These are phyloP conservation scores for Lepidocolaptes lacrymiger DNA, from an alignment of 2,797 vertebrate genomes.

Conservation along the genomic window DNA sequence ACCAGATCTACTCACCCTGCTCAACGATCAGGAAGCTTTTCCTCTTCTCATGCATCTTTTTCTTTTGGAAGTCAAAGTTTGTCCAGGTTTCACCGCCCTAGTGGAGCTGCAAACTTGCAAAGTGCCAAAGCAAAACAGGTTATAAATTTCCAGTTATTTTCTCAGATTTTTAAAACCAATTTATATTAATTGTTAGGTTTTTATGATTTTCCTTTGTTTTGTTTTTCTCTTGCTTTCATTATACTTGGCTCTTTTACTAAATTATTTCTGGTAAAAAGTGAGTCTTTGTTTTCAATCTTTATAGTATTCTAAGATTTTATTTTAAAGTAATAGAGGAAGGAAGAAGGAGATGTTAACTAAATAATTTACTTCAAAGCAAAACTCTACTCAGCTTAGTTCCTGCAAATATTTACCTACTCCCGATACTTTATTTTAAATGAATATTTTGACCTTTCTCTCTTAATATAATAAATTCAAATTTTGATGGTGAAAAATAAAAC, in stretches of 20 bases:
- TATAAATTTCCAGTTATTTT: background rate
- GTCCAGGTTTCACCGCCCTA: slow-evolving; percentile 55
- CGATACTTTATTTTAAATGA: background rate
- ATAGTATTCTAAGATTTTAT: background rate
- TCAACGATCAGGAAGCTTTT: background rate
- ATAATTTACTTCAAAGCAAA: background rate
- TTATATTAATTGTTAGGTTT: background rate
- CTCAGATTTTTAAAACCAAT: background rate
- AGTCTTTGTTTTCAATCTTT: background rate
- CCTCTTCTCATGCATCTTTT: background rate
- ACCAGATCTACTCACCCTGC: accelerated
- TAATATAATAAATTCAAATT: background rate
- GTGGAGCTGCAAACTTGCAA: slow-evolving; percentile 59
- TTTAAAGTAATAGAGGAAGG: background rate
- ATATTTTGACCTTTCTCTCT: background rate
- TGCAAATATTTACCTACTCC: background rate
- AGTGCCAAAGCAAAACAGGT: slow-evolving; percentile 78
- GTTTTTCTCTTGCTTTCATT: background rate
- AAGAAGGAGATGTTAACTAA: background rate
- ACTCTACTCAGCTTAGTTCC: background rate
- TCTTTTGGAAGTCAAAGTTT: background rate
- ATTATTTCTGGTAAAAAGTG: background rate
- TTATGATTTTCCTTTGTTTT: no score
- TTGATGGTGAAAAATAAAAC: background rate
- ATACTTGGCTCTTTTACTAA: background rate